phyloP scores from a whole-genome alignment of 2,888 invertebrate genomes.

The Muscina levida region DNA sequence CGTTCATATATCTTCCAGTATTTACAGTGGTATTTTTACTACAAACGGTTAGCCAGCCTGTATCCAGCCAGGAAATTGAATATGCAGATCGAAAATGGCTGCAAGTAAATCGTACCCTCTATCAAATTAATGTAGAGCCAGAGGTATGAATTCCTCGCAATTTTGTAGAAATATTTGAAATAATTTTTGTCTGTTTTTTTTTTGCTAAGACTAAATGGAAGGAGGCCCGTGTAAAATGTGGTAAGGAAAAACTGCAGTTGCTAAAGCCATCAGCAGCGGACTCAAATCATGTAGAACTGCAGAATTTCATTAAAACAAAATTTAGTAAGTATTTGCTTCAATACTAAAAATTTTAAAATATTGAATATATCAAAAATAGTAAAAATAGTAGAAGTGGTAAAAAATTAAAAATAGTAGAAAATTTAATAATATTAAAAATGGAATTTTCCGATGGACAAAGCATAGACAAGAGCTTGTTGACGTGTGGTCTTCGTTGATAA shows the following conservation, averaged over 20 bases:
- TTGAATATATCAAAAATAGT: too few relatives aligned
- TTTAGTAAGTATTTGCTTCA: slow-evolving; percentile 52
- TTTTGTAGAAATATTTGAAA: too few relatives aligned
- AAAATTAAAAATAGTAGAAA: too few relatives aligned
- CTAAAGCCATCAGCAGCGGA: slow-evolving; percentile 18
- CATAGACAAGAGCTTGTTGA: too few relatives aligned
- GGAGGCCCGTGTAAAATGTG: slow-evolving; percentile 33
- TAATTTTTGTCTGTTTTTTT: too few relatives aligned
- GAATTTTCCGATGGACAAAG: too few relatives aligned
- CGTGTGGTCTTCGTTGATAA: too few relatives aligned
- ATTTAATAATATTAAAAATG: too few relatives aligned
- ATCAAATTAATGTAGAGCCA: not conserved
- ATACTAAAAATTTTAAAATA: too few relatives aligned
- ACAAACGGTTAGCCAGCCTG: not conserved
- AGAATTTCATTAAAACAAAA: slow-evolving; percentile 24
- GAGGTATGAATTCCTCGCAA: slow-evolving; percentile 3
- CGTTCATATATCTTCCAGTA: too few relatives aligned
- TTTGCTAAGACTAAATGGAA: slow-evolving; percentile 59
- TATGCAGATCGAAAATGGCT: slow-evolving; percentile 11
- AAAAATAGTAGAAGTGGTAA: too few relatives aligned
- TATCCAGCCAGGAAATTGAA: not conserved
- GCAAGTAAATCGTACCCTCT: not conserved
- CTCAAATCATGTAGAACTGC: slow-evolving; percentile 39
- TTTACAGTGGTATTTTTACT: too few relatives aligned
- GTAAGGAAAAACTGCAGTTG: slow-evolving; percentile 31